Conservation (phyloP, 2,888 invertebrate species). For the Apodemia zela region DNA sequence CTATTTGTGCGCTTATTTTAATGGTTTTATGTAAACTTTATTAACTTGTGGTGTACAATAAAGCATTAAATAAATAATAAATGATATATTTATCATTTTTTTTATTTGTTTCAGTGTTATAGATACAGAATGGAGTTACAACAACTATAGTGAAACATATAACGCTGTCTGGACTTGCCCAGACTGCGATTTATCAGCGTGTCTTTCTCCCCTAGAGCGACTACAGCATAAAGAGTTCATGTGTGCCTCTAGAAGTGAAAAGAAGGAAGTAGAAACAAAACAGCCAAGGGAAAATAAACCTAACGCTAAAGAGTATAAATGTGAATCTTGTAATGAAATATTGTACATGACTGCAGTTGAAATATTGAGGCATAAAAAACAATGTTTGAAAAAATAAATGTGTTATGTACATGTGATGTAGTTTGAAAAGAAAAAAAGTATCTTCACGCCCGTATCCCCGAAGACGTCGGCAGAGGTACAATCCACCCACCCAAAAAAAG, state of each 20-base stretch:
- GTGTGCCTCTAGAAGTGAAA: conserved; percentile 53
- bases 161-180: conserved; percentile 87
- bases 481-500: too few relatives aligned
- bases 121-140: conserved; percentile 85
- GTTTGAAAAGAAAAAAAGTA: too few relatives aligned
- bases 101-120: conserved; percentile 70
- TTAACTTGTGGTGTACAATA: too few relatives aligned
- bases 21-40: too few relatives aligned
- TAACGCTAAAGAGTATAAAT: conserved; percentile 84
- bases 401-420: neutral
- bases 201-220: conserved; percentile 84
- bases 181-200: conserved; percentile 82
- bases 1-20: too few relatives aligned
- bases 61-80: too few relatives aligned
- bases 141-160: conserved; percentile 80
- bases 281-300: conserved; percentile 56
- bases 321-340: conserved; percentile 84
- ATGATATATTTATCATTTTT: too few relatives aligned
- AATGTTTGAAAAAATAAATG: conserved; percentile 62
- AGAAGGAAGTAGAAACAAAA: conserved; percentile 48
- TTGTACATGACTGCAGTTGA: conserved; percentile 89
- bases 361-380: conserved; percentile 90
- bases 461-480: too few relatives aligned
- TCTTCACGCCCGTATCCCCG: too few relatives aligned
- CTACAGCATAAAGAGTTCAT: conserved; percentile 85